Evolutionary conservation across 2,888 invertebrate genomes (phyloP), one percentile per base, ranked within the genome.

Genomic region (Apamea epomidion): DNA sequence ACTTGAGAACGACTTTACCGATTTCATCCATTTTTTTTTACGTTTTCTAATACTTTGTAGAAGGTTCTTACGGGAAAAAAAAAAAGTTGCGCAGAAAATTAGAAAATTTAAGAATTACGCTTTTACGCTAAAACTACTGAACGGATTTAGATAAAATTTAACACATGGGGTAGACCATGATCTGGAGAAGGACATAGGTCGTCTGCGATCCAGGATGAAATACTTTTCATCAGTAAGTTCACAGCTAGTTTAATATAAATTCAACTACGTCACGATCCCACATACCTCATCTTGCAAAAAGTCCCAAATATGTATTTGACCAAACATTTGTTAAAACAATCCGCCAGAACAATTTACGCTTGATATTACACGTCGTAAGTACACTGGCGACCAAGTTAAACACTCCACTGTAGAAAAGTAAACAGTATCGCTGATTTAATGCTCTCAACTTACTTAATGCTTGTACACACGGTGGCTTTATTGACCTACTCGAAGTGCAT

Each of bases 381-480:
- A 77, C 71, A 84, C 79, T 84, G 65, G 73, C 64, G 76, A 74
- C n/a, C 74, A 88, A 81, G 54, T 58, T 74, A 78, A 83, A 81
- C 82, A 82, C 16, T 54, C 45, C 37, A 25, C 65, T 37, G 64
- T 84, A 48, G 69, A 81, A 87, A 84, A 84, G 78, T 76, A 82
- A 87, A 82, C 79, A 84, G 74, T 84, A 81, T 86, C 72, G 29
- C n/a, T 68, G 42, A 60, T 76, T 72, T 81, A 74, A 80, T 75
- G 74, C 48, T 76, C 76, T 76, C 67, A 68, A 77, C 70, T 83
- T 78, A 82, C 74, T 78, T 78, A 81, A 58, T 71, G 77, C 58
- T 84, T 16, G 76, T 84, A 81, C 74, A 81, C 78, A 64, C 16
- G n/a, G 58, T 79, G 79, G 48, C 71, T 78, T 73, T 78, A 81